Evolutionary conservation across 2,888 invertebrate genomes (phyloP).

Genomic region (Strigamia maritima): DNA sequence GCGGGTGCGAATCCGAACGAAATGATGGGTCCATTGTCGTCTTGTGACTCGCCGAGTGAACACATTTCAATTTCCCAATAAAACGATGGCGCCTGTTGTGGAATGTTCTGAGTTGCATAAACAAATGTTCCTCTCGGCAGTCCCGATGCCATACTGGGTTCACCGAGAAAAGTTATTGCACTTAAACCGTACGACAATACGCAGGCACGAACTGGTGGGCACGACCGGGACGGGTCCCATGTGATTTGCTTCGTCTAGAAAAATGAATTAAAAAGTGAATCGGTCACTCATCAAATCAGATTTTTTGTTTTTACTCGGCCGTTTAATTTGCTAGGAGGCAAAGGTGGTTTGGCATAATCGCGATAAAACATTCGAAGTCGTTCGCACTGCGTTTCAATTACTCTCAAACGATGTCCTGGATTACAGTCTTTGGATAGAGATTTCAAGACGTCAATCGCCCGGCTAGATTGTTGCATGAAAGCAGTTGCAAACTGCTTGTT

Average conservation of each 20-base stretch:
- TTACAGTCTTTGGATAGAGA: conserved; percentile 51
- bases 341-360: conserved; percentile 54
- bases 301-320: background rate
- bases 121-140: conserved; percentile 52
- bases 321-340: conserved; percentile 48
- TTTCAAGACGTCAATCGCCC: conserved; percentile 51
- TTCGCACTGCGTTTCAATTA: conserved; percentile 50
- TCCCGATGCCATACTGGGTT: conserved; percentile 50
- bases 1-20: conserved; percentile 52
- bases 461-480: conserved; percentile 49
- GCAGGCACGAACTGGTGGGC: conserved; percentile 51
- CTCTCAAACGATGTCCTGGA: conserved; percentile 48
- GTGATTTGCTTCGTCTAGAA: conserved; percentile 43
- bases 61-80: conserved; percentile 52
- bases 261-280: conserved; percentile 45
- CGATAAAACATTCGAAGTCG: conserved; percentile 51
- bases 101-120: conserved; percentile 51
- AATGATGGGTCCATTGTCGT: conserved; percentile 50
- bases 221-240: conserved; percentile 49
- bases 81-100: conserved; percentile 50
- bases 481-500: conserved; percentile 49
- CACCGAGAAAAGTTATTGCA: conserved; percentile 51
- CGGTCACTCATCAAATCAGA: background rate
- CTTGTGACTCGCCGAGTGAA: conserved; percentile 49
- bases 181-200: conserved; percentile 51